These are phyloP conservation scores for Schizotus pectinicornis DNA, from an alignment of 2,888 invertebrate genomes.

Conservation along the genomic window DNA sequence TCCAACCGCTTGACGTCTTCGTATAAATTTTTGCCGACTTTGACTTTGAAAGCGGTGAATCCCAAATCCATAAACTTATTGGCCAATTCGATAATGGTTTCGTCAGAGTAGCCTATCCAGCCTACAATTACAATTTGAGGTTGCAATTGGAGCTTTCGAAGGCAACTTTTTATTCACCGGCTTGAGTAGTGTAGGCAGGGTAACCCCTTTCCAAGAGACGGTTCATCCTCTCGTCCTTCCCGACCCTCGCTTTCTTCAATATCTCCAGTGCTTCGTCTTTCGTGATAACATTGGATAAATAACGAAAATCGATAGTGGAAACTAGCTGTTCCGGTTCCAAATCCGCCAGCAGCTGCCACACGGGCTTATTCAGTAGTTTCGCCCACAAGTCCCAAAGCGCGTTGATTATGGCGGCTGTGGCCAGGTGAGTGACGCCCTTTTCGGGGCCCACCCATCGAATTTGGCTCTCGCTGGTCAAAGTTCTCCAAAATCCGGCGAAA, in stretches of 20 bases:
- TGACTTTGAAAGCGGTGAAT: slow-evolving; percentile 85
- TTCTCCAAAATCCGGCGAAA: slow-evolving; percentile 82
- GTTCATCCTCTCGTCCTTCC: slow-evolving; percentile 69
- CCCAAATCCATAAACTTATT: slow-evolving; percentile 75
- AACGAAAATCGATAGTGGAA: slow-evolving; percentile 86
- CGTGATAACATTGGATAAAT: slow-evolving; percentile 82
- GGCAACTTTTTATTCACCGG: slow-evolving; percentile 61
- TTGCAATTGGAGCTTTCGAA: slow-evolving; percentile 8
- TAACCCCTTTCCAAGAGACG: slow-evolving; percentile 72
- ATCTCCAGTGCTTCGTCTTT: slow-evolving; percentile 80
- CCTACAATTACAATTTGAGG: slow-evolving; percentile 59
- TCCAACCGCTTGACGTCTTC: slow-evolving; percentile 77
- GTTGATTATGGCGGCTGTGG: slow-evolving; percentile 87
- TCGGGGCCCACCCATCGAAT: slow-evolving; percentile 95
- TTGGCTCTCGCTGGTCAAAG: slow-evolving; percentile 85
- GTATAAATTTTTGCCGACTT: slow-evolving; percentile 82
- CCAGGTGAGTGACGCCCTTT: slow-evolving; percentile 88
- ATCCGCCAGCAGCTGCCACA: slow-evolving; percentile 86
- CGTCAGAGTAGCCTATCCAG: slow-evolving; percentile 87
- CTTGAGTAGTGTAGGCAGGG: slow-evolving; percentile 88
- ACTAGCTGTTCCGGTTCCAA: slow-evolving; percentile 84
- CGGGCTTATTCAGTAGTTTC: slow-evolving; percentile 79
- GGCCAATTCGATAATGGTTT: slow-evolving; percentile 72
- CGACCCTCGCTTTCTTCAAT: slow-evolving; percentile 64
- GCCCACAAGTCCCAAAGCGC: slow-evolving; percentile 94